phyloP scores from a whole-genome alignment of 2,888 invertebrate species.

The Platycheirus albimanus region DNA sequence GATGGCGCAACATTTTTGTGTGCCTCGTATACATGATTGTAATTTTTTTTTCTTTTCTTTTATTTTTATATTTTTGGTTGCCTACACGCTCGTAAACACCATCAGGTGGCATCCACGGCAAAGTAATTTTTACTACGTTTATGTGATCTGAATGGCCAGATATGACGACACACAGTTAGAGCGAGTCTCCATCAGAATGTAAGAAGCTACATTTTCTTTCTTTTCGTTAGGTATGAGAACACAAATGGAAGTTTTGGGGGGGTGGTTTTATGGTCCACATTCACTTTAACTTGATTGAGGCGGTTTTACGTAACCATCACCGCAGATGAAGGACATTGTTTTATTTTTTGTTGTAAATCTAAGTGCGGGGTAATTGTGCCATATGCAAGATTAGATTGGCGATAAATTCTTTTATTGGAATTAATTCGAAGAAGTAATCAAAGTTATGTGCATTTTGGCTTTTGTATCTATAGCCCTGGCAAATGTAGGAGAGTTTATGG shows the following conservation, averaged over 20 bases:
- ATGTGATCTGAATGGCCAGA: conserved; percentile 68
- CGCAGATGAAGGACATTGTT: no score
- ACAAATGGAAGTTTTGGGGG: conserved; percentile 11
- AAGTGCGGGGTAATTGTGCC: no score
- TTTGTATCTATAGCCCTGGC: no score
- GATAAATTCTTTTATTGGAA: no score
- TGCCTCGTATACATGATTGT: conserved; percentile 51
- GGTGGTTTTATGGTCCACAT: conserved; percentile 54
- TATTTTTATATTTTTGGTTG: conserved; percentile 23
- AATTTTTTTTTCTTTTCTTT: conserved; percentile 8
- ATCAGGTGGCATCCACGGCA: conserved; percentile 67
- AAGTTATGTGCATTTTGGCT: no score
- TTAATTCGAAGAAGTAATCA: no score
- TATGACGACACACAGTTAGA: conserved; percentile 17
- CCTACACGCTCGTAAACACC: conserved; percentile 71
- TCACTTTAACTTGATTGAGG: conserved; percentile 59
- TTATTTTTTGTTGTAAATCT: no score
- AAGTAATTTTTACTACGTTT: conserved; percentile 69
- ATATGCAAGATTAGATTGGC: no score
- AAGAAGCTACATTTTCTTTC: no score
- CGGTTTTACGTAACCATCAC: conserved; percentile 12
- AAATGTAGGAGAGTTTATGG: no score
- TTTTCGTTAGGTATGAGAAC: not conserved
- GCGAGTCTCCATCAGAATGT: not conserved
- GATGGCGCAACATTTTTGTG: conserved; percentile 52